Base-by-base conservation (phyloP, 2,113 vertebrate species). In the Pachycephala philippinensis region DNA sequence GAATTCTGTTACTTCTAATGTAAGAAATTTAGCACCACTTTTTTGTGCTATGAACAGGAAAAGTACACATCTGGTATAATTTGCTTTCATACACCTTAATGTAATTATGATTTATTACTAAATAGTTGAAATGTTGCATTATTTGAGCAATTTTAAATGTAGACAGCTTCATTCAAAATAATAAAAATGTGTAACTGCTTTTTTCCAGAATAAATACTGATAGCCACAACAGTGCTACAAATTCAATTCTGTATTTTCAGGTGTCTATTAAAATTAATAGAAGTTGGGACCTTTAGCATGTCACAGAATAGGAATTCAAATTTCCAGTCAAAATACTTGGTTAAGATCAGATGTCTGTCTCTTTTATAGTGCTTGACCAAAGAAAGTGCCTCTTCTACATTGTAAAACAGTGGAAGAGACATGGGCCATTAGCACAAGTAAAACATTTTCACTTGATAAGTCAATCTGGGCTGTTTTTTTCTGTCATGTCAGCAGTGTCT, bases 381-480 rank as follows among this genome's bases (percentile, higher is more conserved):
- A 74, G 74, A 68, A 92, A 95, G 49, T 77, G 35, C 49, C 40
- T 93, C 74, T 92, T 79, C 47, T 72, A 95, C 84, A 53, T 60
- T 95, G 94, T 92, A 95, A 95, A 97, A 72, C 74, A 40, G 66
- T 72, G 60, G 45, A 91, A 91, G 90, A 97, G 95, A 96, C 95
- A 76, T 12, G 17, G 56, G 94, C 89, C 96, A 97, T 97, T 97
- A 98, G 88, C 88, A 93, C 87, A 93, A 84, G 65, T 70, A 96
- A 95, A 97, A 97, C 75, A 93, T 97, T 95, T 97, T 96, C 94
- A 95, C 91, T 94, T 95, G 97, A 95, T 96, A 97, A 97, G 94
- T 97, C 92, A 94, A 49, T 95, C 87, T 93, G 71, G 70, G 90
- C 86, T 96, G 96, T 2, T 86, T 92, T 91, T 95, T 95, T 95